Conservation (phyloP, 2,113 vertebrate genomes). For the Calyptommatus sinebrachiatus region DNA sequence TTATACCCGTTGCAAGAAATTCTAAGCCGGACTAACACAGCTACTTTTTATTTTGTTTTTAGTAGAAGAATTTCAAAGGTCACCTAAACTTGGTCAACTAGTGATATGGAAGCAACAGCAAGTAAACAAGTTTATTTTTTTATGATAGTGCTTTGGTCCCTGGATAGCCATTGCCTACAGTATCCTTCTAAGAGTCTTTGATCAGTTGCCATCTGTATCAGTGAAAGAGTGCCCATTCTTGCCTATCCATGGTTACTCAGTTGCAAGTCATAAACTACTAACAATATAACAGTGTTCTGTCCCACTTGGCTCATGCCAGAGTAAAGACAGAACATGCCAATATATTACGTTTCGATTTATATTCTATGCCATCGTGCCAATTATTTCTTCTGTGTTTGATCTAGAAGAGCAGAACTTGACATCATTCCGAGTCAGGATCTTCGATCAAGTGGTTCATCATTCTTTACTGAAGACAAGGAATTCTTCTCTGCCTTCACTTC, state of each 20-base stretch:
- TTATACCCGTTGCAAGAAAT: no score
- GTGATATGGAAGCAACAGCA: not conserved
- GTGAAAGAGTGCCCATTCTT: not conserved
- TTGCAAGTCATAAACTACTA: not conserved
- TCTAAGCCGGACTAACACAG: no score
- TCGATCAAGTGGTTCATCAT: not conserved
- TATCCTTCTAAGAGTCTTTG: not conserved
- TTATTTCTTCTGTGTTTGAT: constrained; percentile 1
- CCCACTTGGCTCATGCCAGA: not conserved
- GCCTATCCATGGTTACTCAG: not conserved
- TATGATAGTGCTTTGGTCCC: not conserved
- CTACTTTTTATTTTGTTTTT: no score
- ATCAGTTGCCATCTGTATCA: not conserved
- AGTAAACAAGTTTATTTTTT: not conserved
- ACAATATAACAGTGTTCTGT: not conserved
- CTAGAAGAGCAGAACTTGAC: not conserved
- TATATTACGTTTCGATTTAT: not conserved
- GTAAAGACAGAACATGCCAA: not conserved
- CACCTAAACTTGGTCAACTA: no score
- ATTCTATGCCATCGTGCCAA: not conserved
- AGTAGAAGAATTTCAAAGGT: no score
- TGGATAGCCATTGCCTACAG: not conserved
- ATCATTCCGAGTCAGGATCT: constrained; percentile 2
- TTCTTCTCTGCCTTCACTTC: not conserved
- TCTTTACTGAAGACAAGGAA: constrained; percentile 13